Evolutionary conservation across 2,113 vertebrate species (phyloP).

Genomic region (cattle (Bos taurus)): DNA sequence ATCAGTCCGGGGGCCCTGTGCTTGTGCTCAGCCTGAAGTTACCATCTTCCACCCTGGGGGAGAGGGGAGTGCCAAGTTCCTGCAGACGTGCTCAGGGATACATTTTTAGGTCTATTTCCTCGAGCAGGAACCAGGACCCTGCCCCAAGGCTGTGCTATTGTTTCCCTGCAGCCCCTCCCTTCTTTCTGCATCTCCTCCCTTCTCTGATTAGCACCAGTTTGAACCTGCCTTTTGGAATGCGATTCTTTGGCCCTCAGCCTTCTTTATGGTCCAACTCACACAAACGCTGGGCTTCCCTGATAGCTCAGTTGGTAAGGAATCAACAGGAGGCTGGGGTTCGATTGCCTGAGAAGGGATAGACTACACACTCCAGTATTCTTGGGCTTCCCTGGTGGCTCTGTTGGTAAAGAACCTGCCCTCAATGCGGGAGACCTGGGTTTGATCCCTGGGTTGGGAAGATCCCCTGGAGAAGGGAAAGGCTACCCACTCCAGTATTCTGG

Average conservation of each 20-base stretch:
- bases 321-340: accelerated
- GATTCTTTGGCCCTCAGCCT: background rate
- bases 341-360: background rate
- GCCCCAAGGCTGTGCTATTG: background rate
- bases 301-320: background rate
- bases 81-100: background rate
- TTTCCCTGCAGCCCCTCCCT: accelerated
- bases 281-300: accelerated
- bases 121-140: background rate
- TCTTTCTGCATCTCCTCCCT: background rate
- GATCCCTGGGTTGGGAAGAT: background rate
- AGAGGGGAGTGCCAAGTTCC: background rate
- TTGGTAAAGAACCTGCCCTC: accelerated
- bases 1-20: accelerated
- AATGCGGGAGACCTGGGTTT: background rate
- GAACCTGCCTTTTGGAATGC: background rate
- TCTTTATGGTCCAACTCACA: background rate
- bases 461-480: background rate
- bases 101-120: accelerated
- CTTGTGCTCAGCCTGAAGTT: background rate
- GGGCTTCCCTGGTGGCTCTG: accelerated
- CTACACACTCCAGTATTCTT: background rate
- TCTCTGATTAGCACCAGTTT: background rate
- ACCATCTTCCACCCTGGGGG: background rate
- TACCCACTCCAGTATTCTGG: background rate